Evolutionary conservation across 1,140 invertebrate species (phyloP).

Genomic region (Hyphantria cunea): DNA sequence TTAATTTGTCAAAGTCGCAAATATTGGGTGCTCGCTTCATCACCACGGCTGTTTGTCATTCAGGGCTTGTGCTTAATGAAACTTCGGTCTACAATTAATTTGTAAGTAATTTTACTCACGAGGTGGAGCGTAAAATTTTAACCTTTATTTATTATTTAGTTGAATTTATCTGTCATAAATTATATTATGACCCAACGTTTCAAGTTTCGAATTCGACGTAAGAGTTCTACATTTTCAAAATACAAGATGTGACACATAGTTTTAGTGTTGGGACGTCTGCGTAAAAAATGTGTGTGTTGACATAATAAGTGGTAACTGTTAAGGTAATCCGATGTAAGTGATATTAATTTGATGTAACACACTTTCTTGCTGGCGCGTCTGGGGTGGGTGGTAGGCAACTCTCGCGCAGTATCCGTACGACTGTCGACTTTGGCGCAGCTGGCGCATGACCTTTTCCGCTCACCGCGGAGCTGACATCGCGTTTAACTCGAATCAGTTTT

Average conservation of each 20-base stretch:
- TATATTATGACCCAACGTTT: too few relatives aligned
- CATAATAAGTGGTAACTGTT: slow-evolving; percentile 61
- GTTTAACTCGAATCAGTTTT: neutral
- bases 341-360: slow-evolving; percentile 62
- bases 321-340: slow-evolving; percentile 56
- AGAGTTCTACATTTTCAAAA: too few relatives aligned
- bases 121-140: too few relatives aligned
- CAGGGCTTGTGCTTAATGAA: slow-evolving; percentile 41
- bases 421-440: slow-evolving; percentile 54
- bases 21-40: slow-evolving; percentile 39
- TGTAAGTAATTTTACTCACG: slow-evolving; percentile 28
- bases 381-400: slow-evolving; percentile 38
- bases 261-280: too few relatives aligned
- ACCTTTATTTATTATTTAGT: too few relatives aligned
- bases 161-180: too few relatives aligned
- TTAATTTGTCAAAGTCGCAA: slow-evolving; percentile 42
- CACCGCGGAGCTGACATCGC: slow-evolving; percentile 16
- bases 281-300: slow-evolving; percentile 36
- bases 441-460: slow-evolving; percentile 32
- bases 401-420: slow-evolving; percentile 51
- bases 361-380: slow-evolving; percentile 65
- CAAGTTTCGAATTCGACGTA: too few relatives aligned
- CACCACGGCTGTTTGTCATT: slow-evolving; percentile 44
- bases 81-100: slow-evolving; percentile 47
- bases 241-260: too few relatives aligned